Evolutionary conservation across 2,113 vertebrate genomes (phyloP).

Genomic region (Ochotona princeps): DNA sequence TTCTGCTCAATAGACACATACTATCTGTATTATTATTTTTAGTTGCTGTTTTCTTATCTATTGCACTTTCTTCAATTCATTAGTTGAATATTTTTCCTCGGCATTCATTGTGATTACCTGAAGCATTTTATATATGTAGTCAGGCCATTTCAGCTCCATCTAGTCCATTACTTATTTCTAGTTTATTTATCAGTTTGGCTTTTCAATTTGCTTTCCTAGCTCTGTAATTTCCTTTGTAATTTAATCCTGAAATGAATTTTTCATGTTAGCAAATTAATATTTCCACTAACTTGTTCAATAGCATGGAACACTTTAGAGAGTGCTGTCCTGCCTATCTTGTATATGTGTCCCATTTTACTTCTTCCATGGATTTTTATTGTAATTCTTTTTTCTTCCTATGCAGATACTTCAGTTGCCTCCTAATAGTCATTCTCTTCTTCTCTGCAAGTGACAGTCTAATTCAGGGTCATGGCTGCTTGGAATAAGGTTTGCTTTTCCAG

Average conservation of each 20-base stretch:
- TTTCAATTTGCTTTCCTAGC: slow-evolving; percentile 26
- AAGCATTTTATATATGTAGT: background rate
- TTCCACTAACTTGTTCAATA: background rate
- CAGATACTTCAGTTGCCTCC: background rate
- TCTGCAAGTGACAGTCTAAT: background rate
- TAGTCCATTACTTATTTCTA: background rate
- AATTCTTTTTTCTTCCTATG: background rate
- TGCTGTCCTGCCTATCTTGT: too few species aligned
- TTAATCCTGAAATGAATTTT: background rate
- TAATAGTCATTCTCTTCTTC: background rate
- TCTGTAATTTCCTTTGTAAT: slow-evolving; percentile 1
- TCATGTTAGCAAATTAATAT: slow-evolving; percentile 13
- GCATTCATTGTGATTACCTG: background rate
- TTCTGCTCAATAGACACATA: background rate
- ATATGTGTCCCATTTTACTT: background rate
- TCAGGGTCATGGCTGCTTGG: background rate
- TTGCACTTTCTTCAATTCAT: background rate
- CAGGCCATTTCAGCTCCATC: background rate
- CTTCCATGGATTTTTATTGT: background rate
- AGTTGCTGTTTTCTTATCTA: background rate
- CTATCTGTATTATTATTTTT: background rate
- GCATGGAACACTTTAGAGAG: background rate
- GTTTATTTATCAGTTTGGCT: background rate
- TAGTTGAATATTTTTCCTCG: background rate
- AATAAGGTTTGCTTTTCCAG: background rate